A percentile compares a stretch with the other conserved stretches of the same genome.
Evolutionary conservation across 1,140 invertebrate genomes (phyloP).

Genomic region (Lutraria rhynchaena): DNA sequence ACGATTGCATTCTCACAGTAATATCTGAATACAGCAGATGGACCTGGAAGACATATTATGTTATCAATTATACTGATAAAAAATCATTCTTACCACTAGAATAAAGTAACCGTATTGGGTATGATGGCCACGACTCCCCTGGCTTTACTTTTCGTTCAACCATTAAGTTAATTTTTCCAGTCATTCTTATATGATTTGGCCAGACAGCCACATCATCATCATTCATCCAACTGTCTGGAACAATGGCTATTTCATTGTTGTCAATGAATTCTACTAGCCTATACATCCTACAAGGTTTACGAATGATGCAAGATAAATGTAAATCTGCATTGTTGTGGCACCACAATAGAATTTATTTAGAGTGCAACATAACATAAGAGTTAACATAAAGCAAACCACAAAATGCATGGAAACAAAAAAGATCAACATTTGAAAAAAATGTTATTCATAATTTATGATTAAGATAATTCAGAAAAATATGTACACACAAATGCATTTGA

Average conservation of each 20-base stretch:
- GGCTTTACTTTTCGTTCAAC: conserved; percentile 1
- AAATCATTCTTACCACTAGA: too few relatives aligned
- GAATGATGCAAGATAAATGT: neutral
- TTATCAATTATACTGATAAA: neutral
- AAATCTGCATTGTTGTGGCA: neutral
- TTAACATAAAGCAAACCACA: too few relatives aligned
- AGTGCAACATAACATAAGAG: neutral
- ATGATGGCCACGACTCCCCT: conserved; percentile 9
- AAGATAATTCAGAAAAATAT: too few relatives aligned
- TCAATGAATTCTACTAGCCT: conserved; percentile 22
- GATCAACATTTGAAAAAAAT: too few relatives aligned
- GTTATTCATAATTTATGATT: too few relatives aligned
- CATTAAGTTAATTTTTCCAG: neutral
- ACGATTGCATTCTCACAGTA: neutral
- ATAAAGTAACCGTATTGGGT: conserved; percentile 17
- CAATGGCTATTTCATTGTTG: conserved; percentile 20
- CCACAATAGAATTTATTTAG: neutral
- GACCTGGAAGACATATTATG: neutral
- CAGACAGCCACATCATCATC: conserved; percentile 1
- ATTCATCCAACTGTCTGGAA: conserved; percentile 20
- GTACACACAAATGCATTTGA: too few relatives aligned
- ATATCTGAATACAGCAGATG: neutral
- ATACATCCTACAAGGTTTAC: neutral
- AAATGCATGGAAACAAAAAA: too few relatives aligned
- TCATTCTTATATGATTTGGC: conserved; percentile 19